Conservation (phyloP, 2,888 invertebrate species). For the Limnephilus lunatus region DNA sequence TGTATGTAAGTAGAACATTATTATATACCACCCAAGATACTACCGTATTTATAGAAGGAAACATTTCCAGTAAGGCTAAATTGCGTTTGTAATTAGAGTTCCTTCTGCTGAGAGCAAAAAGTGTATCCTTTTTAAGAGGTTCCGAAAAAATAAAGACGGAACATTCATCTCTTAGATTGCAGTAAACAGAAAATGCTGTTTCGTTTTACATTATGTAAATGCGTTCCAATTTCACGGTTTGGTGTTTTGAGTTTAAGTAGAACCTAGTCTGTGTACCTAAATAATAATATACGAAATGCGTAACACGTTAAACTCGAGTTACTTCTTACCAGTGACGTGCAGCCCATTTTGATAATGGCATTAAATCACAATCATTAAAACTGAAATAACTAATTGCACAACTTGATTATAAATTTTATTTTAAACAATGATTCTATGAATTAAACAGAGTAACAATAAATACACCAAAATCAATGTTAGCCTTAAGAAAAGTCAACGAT, state of each 20-base stretch:
- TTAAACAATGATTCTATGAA: too few relatives aligned
- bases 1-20: conserved; percentile 8
- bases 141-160: conserved; percentile 25
- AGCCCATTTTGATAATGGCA: background rate
- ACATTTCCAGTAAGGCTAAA: conserved; percentile 40
- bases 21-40: background rate
- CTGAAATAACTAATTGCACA: too few relatives aligned
- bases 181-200: conserved; percentile 20
- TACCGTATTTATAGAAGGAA: conserved; percentile 8
- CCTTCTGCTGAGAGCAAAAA: conserved; percentile 40
- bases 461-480: background rate
- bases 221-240: background rate
- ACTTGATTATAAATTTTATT: too few relatives aligned
- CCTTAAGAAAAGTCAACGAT: background rate
- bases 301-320: background rate
- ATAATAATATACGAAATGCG: background rate
- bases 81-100: conserved; percentile 51
- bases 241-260: background rate
- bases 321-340: background rate
- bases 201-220: conserved; percentile 4
- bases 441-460: too few relatives aligned
- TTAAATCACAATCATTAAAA: too few relatives aligned
- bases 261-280: background rate
- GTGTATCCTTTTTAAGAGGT: background rate
- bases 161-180: conserved; percentile 19